Evolutionary conservation across 2,797 vertebrate species (phyloP).

Genomic region (Urocyon cinereoargenteus): DNA sequence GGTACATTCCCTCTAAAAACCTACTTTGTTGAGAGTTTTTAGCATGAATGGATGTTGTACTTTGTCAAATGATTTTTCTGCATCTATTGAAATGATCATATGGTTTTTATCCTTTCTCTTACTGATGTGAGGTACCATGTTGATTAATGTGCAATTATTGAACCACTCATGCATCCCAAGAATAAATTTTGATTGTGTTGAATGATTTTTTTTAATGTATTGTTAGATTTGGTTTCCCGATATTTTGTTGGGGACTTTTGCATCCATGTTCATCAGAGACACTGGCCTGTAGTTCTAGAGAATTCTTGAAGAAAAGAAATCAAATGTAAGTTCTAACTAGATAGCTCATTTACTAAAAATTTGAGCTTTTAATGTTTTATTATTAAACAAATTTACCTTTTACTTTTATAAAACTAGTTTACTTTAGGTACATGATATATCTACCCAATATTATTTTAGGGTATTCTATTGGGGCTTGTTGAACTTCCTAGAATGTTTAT

Average conservation of each 20-base stretch:
- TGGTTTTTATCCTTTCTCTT: not conserved
- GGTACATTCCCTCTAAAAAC: not conserved
- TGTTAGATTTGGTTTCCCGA: not conserved
- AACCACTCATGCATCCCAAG: not conserved
- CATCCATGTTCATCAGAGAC: not conserved
- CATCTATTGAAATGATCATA: not conserved
- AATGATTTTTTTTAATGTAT: not conserved
- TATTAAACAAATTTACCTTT: slow-evolving; percentile 14
- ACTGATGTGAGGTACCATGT: not conserved
- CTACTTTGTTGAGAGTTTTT: not conserved
- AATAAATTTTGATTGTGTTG: not conserved
- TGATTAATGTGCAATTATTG: not conserved
- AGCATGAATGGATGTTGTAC: not conserved
- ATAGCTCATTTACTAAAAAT: slow-evolving; percentile 19
- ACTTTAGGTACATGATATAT: slow-evolving; percentile 38
- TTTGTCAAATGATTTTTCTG: not conserved
- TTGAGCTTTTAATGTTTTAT: slow-evolving; percentile 24
- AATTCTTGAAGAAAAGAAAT: slow-evolving; percentile 35
- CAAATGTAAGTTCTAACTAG: slow-evolving; percentile 6
- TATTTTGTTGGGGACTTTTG: not conserved
- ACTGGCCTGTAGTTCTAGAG: not conserved
- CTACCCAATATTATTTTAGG: not conserved
- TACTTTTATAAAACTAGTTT: slow-evolving; percentile 52
- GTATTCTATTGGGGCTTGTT: not conserved
- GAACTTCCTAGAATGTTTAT: slow-evolving; percentile 1